phyloP scores from a whole-genome alignment of 2,888 invertebrate genomes.

The Epistrophe eligans region DNA sequence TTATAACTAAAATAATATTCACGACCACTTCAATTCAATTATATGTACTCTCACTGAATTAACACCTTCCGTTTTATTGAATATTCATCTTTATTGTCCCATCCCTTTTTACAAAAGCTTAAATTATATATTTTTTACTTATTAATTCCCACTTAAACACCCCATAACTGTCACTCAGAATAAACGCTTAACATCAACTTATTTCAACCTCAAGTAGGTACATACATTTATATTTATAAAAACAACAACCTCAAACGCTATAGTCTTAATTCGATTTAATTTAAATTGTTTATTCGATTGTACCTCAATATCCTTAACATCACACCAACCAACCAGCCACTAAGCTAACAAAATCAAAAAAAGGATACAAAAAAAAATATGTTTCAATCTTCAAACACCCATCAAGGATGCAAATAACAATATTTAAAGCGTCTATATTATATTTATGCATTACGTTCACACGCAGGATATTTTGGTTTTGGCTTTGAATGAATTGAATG shows the following conservation, averaged over 20 bases:
- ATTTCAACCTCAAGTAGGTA: conserved; percentile 62
- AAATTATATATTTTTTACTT: background rate
- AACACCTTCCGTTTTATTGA: background rate
- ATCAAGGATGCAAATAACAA: conserved; percentile 60
- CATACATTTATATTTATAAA: too few relatives aligned
- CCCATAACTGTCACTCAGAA: conserved; percentile 72
- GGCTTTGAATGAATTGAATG: conserved; percentile 55
- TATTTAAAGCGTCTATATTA: conserved; percentile 42
- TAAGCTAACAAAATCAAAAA: conserved; percentile 35
- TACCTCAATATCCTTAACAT: background rate
- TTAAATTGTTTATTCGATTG: conserved; percentile 46
- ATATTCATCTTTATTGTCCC: background rate
- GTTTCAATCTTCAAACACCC: conserved; percentile 25
- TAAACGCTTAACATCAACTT: conserved; percentile 59
- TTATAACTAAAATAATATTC: too few relatives aligned
- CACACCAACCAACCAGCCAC: background rate
- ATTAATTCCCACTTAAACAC: conserved; percentile 72
- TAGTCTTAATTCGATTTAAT: conserved; percentile 63
- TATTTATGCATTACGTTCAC: conserved; percentile 45
- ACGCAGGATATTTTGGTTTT: conserved; percentile 65
- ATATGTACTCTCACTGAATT: background rate
- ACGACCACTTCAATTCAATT: too few relatives aligned
- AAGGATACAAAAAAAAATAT: conserved; percentile 50
- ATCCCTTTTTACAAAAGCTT: background rate
- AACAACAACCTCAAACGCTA: conserved; percentile 55